Evolutionary conservation across 2,113 vertebrate genomes (phyloP), one percentile per base, ranked within the genome.

Genomic region (Perca flavescens): DNA sequence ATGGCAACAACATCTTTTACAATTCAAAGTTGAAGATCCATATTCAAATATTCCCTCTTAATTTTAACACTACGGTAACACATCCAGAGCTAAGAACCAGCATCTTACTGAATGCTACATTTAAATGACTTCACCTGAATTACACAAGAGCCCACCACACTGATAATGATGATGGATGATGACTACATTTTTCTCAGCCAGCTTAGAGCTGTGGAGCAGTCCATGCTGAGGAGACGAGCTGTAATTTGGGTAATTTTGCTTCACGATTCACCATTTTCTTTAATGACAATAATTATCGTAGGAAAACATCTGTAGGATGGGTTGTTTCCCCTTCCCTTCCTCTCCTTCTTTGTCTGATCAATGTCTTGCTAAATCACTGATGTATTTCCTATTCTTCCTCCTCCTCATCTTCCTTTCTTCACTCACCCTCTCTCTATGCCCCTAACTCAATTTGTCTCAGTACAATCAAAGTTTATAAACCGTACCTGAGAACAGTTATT

Each of bases 241-340:
- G 77, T 86, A 88, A 92, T 93, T 90, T 80, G 58, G 61, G 83
- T 90, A 83, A 92, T 91, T 89, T 82, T 78, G 78, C 28, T 49
- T 34, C 1, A 16, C 13, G 34, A 79, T 69, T 82, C 76, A 73
- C 79, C 69, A 52, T 81, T 86, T 86, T 70, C 80, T 80, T 80
- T 87, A 89, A 90, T 89, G 86, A 90, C 86, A 84, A 87, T 88
- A 89, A 93, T 93, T 93, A 92, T 85, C 79, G 31, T 47, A 73
- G 69, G 80, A 80, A 91, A 92, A 90, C 87, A 91, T 89, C 83
- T 86, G 86, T 68, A 78, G 68, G 81, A 65, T 56, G 72, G 62
- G 52, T 61, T 82, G 43, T 78, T 50, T 69, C 46, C 70, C 28
- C 56, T 49, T 67, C 63, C 25, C 50, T 67, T 53, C 40, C 12